phyloP scores from a whole-genome alignment of 2,797 vertebrate genomes.

The Sparidentex hasta region DNA sequence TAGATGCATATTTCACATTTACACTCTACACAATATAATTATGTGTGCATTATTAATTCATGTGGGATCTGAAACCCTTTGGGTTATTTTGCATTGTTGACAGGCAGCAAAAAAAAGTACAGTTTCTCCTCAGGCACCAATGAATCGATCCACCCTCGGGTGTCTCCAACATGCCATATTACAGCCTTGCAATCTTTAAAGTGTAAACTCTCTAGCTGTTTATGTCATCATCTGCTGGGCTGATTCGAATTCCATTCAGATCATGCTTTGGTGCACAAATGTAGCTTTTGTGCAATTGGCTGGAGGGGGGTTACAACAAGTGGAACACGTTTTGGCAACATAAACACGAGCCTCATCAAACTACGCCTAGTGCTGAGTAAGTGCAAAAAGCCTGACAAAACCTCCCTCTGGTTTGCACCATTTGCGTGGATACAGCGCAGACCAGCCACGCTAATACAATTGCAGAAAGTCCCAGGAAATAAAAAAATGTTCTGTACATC shows the following conservation, averaged over 20 bases:
- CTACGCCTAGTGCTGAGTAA: constrained; percentile 29
- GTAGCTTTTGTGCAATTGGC: constrained; percentile 27
- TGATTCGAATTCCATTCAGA: constrained; percentile 32
- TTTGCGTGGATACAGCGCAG: constrained; percentile 57
- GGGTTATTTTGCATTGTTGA: constrained; percentile 29
- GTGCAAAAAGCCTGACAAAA: constrained; percentile 49
- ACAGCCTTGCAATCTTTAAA: constrained; percentile 39
- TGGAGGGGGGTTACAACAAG: constrained; percentile 9
- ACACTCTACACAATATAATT: not conserved
- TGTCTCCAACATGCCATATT: constrained; percentile 37
- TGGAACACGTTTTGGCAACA: constrained; percentile 21
- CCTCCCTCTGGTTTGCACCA: constrained; percentile 40
- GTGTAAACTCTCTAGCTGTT: constrained; percentile 60
- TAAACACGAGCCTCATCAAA: constrained; percentile 38
- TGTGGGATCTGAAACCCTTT: constrained; percentile 21
- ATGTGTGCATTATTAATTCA: constrained; percentile 5
- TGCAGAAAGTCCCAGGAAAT: constrained; percentile 69
- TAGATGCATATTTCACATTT: not conserved
- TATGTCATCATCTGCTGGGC: constrained; percentile 38
- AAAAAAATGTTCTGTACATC: constrained; percentile 77
- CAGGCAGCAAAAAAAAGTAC: constrained; percentile 28
- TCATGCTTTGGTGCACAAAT: constrained; percentile 28
- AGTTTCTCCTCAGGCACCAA: constrained; percentile 41
- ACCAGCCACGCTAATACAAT: constrained; percentile 64
- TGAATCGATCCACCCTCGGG: constrained; percentile 32